Evolutionary conservation across 2,797 vertebrate genomes (phyloP).

Genomic region (Mallotus villosus): DNA sequence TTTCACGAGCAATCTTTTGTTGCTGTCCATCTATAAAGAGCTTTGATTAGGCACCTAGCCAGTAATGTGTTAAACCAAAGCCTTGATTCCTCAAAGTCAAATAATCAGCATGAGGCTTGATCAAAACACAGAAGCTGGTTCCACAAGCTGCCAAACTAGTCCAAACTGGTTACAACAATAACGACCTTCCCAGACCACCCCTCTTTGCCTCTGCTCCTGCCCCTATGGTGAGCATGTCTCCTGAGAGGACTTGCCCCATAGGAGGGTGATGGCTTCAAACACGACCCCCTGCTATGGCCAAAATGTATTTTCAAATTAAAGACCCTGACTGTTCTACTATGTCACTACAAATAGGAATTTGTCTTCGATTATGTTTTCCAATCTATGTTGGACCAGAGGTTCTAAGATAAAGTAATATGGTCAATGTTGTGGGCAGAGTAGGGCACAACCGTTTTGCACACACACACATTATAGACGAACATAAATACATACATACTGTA

Average conservation of each 20-base stretch:
- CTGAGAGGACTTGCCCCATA: conserved; percentile 55
- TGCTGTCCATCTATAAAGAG: conserved; percentile 29
- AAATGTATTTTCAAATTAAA: conserved; percentile 71
- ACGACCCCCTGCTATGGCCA: conserved; percentile 35
- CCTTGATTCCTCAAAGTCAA: conserved; percentile 46
- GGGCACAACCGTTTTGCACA: neutral
- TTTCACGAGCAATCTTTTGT: conserved; percentile 47
- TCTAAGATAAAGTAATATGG: conserved; percentile 2
- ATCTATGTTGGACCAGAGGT: conserved; percentile 47
- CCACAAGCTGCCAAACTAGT: conserved; percentile 44
- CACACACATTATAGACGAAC: conserved; percentile 3
- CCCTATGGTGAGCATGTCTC: conserved; percentile 38
- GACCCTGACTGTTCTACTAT: conserved; percentile 55
- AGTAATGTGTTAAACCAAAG: conserved; percentile 38
- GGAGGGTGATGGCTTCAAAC: conserved; percentile 66
- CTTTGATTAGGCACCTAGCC: conserved; percentile 45
- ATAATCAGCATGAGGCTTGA: conserved; percentile 51
- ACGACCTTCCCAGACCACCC: conserved; percentile 16
- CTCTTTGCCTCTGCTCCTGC: conserved; percentile 36
- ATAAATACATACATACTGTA: conserved; percentile 15
- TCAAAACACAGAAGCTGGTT: conserved; percentile 20
- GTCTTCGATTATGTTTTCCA: conserved; percentile 53
- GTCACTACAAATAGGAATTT: conserved; percentile 53
- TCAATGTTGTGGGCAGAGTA: conserved; percentile 26
- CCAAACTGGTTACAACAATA: conserved; percentile 44